phyloP scores from a whole-genome alignment of 2,888 invertebrate species.

The Gasteruption jaculator region DNA sequence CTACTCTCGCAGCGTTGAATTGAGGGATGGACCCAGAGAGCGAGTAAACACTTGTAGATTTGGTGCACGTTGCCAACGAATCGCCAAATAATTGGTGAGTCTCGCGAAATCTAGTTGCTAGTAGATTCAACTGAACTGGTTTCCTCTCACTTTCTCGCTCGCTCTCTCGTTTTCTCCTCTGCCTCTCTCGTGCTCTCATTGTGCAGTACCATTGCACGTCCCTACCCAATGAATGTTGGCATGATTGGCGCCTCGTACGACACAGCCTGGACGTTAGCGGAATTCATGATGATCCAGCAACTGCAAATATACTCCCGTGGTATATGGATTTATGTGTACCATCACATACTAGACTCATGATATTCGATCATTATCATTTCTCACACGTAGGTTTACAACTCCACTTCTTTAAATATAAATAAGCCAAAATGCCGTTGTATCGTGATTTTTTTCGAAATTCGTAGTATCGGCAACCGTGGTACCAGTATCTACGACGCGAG shows the following conservation, averaged over 20 bases:
- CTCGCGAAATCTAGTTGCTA: slow-evolving; percentile 38
- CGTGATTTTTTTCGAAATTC: too few relatives aligned
- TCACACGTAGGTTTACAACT: too few relatives aligned
- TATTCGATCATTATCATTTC: too few relatives aligned
- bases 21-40: slow-evolving; percentile 22
- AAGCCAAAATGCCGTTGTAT: too few relatives aligned
- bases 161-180: slow-evolving; percentile 8
- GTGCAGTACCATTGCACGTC: slow-evolving; percentile 28
- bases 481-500: too few relatives aligned
- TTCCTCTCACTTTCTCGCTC: slow-evolving; percentile 27
- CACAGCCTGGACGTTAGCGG: slow-evolving; percentile 36
- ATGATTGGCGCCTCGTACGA: slow-evolving; percentile 46
- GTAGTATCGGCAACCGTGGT: too few relatives aligned
- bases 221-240: slow-evolving; percentile 43
- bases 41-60: slow-evolving; percentile 50
- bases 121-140: slow-evolving; percentile 10
- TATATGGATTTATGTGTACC: too few relatives aligned
- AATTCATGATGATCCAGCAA: slow-evolving; percentile 47
- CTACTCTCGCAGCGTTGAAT: too few relatives aligned
- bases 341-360: too few relatives aligned
- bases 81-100: slow-evolving; percentile 49
- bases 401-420: too few relatives aligned
- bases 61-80: slow-evolving; percentile 49
- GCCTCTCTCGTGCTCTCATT: slow-evolving; percentile 13
- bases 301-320: too few relatives aligned